Conservation (phyloP, 37 sponge, comb jelly and placozoan genomes). For the Ephydatia muelleri region DNA sequence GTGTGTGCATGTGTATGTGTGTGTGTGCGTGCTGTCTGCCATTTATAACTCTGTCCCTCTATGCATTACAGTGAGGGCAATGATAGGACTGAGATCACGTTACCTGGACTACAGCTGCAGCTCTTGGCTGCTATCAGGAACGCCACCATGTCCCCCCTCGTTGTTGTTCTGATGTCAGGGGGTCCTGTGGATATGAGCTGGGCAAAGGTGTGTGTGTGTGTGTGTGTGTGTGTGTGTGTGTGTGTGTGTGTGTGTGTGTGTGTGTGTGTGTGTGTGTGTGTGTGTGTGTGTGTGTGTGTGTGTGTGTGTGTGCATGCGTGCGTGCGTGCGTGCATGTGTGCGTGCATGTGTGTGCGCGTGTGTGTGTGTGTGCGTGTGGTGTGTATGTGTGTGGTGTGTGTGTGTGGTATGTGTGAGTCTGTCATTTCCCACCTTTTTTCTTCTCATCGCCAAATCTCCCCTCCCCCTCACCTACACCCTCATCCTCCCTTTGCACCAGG, state of each 20-base stretch:
- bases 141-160: slow-evolving; percentile 25
- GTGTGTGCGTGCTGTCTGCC: too few relatives aligned
- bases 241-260: slow-evolving; percentile 25
- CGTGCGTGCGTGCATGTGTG: slow-evolving; percentile 20
- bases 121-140: slow-evolving; percentile 41
- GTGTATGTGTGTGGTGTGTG: too few relatives aligned
- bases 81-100: slow-evolving; percentile 56
- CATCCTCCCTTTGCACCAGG: slow-evolving; percentile 23
- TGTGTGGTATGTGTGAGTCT: too few relatives aligned
- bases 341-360: not conserved
- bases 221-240: not conserved
- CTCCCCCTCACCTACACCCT: not conserved
- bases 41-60: not conserved
- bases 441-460: not conserved
- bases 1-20: not conserved
- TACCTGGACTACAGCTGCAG: slow-evolving; percentile 72
- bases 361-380: too few relatives aligned
- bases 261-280: not conserved
- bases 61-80: slow-evolving; percentile 70
- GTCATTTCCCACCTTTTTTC: not conserved
- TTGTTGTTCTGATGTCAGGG: slow-evolving; percentile 82
- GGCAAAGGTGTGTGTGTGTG: slow-evolving; percentile 48
- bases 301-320: slow-evolving; percentile 10
- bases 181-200: slow-evolving; percentile 77
- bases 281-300: slow-evolving; percentile 46